These are phyloP conservation scores for Lemur catta DNA, from an alignment of 2,797 vertebrate species.

Conservation along the genomic window DNA sequence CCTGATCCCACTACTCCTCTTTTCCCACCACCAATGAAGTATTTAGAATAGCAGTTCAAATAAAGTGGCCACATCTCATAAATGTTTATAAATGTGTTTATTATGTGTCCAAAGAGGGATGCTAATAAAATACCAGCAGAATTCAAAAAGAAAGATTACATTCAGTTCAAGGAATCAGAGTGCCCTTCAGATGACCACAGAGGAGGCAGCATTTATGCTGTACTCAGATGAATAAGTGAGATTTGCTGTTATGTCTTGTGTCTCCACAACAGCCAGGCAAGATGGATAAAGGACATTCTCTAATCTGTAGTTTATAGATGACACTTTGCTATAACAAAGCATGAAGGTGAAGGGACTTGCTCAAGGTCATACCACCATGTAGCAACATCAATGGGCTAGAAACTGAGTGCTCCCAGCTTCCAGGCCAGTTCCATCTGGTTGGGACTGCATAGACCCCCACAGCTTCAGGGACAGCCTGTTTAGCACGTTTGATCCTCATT, in stretches of 20 bases:
- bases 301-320: slow-evolving; percentile 5
- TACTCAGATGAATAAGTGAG: not conserved
- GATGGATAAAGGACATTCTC: not conserved
- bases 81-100: not conserved
- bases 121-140: not conserved
- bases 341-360: slow-evolving; percentile 2
- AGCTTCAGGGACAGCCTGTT: not conserved
- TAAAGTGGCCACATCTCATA: not conserved
- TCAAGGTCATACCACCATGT: not conserved
- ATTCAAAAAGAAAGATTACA: not conserved
- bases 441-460: not conserved
- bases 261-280: not conserved
- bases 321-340: not conserved
- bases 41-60: not conserved
- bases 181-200: not conserved
- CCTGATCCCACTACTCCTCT: not conserved
- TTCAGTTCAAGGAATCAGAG: not conserved
- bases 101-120: not conserved
- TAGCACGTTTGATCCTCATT: not conserved
- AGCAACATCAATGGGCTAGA: not conserved
- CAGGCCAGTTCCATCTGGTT: not conserved
- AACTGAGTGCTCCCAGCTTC: not conserved
- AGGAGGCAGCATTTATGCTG: not conserved
- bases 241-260: not conserved
- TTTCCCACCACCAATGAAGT: not conserved